Base-by-base conservation (phyloP, 2,797 vertebrate genomes). In the Bucorvus abyssinicus region DNA sequence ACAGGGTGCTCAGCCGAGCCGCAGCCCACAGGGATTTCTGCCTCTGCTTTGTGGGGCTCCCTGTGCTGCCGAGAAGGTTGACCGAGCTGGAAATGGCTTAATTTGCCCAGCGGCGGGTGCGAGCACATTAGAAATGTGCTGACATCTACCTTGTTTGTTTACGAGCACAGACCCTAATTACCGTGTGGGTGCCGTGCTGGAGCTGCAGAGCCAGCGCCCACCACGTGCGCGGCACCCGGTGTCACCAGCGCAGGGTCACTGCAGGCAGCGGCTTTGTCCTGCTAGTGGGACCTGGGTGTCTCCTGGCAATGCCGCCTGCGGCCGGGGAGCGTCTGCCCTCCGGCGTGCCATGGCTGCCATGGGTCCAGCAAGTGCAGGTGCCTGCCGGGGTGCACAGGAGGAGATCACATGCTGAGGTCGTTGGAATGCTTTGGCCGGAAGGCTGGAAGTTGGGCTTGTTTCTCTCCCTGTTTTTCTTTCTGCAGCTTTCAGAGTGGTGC, bases 161-260 rank as follows among this genome's bases (percentile, higher is more conserved):
- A 7, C 3, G 13, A 61, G 76, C 2, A 3, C 40, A 17, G 76
- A 40, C 64, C 70, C 82, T 20, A 10, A n/a, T 44, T n/a, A 6
- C 44, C 0, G 8, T 4, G n/a, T 2, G 3, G 65, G 6, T 63
- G 79, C 44, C 0, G 5, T 2, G n/a, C 38, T 9, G 78, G 47
- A 29, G 75, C 75, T 9, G 67, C 8, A 3, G 22, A n/a, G 67
- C 21, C 40, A 38, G 73, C 1, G 2, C 60, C 53, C 10, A 2
- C n/a, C 27, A 7, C 5, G 2, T 14, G 30, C 56, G 57, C 8
- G 0, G 14, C 2, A 5, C 56, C 38, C 4, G 0, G 38, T 3
- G 9, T 45, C 80, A n/a, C 32, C 6, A 4, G 14, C 2, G 9
- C 1, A 6, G 55, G 27, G 38, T 27, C 0, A 1, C 36, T 18